phyloP scores from a whole-genome alignment of 2,888 invertebrate species.

The Amiota communis region DNA sequence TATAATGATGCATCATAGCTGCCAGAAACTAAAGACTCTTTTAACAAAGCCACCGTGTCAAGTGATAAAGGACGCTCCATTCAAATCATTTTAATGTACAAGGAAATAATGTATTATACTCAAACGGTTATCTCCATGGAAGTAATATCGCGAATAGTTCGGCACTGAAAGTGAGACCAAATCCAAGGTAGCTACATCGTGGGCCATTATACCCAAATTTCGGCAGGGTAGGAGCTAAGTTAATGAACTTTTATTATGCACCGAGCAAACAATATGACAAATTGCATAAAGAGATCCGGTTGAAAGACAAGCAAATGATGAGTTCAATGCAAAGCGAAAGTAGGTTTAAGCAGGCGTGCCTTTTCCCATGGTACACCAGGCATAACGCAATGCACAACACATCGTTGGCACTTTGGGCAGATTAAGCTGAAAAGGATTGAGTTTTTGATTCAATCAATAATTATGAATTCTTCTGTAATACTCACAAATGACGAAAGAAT shows the following conservation, averaged over 20 bases:
- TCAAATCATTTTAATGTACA: constrained; percentile 82
- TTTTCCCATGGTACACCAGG: constrained; percentile 86
- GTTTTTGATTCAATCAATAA: neutral
- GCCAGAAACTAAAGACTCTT: constrained; percentile 86
- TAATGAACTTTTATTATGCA: constrained; percentile 73
- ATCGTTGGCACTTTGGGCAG: constrained; percentile 82
- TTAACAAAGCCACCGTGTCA: constrained; percentile 77
- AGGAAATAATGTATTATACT: constrained; percentile 89
- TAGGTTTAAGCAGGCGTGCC: constrained; percentile 84
- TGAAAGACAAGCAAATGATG: constrained; percentile 88
- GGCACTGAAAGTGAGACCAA: constrained; percentile 79
- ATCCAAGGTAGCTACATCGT: constrained; percentile 82
- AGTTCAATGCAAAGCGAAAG: constrained; percentile 83
- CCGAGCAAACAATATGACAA: constrained; percentile 83
- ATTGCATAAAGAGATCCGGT: constrained; percentile 87
- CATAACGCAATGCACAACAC: constrained; percentile 86
- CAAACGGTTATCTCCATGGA: constrained; percentile 81
- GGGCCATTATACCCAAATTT: constrained; percentile 71
- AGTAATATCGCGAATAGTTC: constrained; percentile 79
- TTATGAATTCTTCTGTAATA: constrained; percentile 39
- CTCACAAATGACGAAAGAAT: constrained; percentile 86
- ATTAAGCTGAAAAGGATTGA: constrained; percentile 78
- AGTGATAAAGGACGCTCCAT: constrained; percentile 78
- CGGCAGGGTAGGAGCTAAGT: constrained; percentile 80
- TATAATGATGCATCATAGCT: constrained; percentile 82